Percentiles rank a stretch among this genome's conserved stretches.
phyloP scores from a whole-genome alignment of 2,797 vertebrate species.

The Echiichthys vipera region DNA sequence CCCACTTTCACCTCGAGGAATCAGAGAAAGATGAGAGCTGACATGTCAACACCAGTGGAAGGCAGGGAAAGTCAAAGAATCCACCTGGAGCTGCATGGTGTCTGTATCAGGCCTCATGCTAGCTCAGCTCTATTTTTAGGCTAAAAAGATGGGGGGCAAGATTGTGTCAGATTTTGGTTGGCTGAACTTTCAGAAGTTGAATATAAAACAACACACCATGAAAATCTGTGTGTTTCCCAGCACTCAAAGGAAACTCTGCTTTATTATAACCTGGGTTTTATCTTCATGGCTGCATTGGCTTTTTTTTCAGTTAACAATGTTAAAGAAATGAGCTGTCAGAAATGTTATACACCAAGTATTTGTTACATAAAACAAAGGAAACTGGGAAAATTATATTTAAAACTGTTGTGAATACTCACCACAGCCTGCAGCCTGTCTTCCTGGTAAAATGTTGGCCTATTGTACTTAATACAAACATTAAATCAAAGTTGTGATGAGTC shows the following conservation, averaged over 20 bases:
- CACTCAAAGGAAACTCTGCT: background rate
- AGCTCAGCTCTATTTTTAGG: constrained; percentile 50
- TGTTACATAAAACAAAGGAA: background rate
- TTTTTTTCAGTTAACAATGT: background rate
- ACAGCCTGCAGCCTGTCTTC: background rate
- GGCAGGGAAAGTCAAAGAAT: no score
- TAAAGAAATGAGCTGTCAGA: background rate
- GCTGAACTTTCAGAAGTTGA: constrained; percentile 32
- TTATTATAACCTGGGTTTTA: background rate
- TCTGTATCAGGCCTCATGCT: constrained; percentile 49
- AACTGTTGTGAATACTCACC: background rate
- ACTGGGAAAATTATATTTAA: background rate
- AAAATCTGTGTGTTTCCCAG: constrained; percentile 2
- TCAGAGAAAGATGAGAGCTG: constrained; percentile 36
- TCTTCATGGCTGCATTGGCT: background rate
- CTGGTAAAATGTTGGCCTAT: background rate
- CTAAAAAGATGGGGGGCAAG: constrained; percentile 4
- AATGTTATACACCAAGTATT: background rate
- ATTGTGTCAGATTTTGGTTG: constrained; percentile 30
- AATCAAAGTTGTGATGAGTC: no score
- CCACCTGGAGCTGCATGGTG: constrained; percentile 51
- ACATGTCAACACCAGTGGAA: constrained; percentile 39
- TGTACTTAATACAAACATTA: background rate
- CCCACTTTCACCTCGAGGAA: constrained; percentile 54
- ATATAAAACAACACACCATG: constrained; percentile 24